Conservation (phyloP, 1,140 invertebrate species). For the Planococcus citri region DNA sequence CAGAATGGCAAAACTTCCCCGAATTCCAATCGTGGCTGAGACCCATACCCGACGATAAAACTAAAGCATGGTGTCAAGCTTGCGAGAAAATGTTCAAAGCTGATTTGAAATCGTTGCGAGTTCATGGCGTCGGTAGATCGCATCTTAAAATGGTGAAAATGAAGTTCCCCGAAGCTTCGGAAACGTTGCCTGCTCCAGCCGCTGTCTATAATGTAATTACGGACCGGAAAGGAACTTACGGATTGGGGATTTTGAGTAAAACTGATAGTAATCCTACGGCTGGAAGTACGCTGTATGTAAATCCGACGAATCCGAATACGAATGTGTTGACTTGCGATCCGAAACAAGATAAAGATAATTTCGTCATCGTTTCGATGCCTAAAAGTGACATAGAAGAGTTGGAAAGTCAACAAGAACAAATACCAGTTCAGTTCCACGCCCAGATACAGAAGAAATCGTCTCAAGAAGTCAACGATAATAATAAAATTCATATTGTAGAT, state of each 20-base stretch:
- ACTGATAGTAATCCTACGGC: constrained; percentile 22
- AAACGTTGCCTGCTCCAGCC: constrained; percentile 19
- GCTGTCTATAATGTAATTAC: constrained; percentile 24
- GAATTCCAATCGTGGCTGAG: constrained; percentile 27
- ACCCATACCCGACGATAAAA: constrained; percentile 24
- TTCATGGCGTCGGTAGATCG: constrained; percentile 25
- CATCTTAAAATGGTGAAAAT: constrained; percentile 24
- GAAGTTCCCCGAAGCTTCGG: constrained; percentile 23
- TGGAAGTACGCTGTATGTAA: constrained; percentile 23
- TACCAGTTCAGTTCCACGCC: neutral
- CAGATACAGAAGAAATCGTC: neutral
- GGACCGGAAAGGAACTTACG: constrained; percentile 24
- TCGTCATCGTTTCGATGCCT: constrained; percentile 12
- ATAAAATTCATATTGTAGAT: neutral
- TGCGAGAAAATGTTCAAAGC: constrained; percentile 28
- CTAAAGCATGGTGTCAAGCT: constrained; percentile 28
- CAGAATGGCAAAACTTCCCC: constrained; percentile 27
- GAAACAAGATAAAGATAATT: constrained; percentile 18
- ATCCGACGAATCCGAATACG: constrained; percentile 24
- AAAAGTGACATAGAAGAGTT: neutral
- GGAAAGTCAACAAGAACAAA: neutral
- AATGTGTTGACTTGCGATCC: constrained; percentile 11
- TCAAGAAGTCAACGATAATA: neutral
- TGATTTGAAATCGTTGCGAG: constrained; percentile 26
- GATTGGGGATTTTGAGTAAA: constrained; percentile 23